Base-by-base conservation (phyloP, 1,140 invertebrate genomes). In the Penaeus vannamei region DNA sequence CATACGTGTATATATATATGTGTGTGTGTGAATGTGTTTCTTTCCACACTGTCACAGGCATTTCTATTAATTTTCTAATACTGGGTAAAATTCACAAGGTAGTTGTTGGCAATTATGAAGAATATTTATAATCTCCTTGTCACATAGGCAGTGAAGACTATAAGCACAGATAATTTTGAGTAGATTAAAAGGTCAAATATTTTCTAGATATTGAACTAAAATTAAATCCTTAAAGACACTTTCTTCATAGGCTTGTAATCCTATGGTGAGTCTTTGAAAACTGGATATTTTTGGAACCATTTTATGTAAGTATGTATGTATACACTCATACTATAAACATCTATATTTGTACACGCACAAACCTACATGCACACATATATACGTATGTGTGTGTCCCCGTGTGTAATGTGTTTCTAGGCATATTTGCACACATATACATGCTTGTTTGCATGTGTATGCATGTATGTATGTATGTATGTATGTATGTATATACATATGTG, bases 281-380 rank as follows among this genome's bases (percentile, higher is more conserved):
- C 5, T 36, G 36, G 20, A 5, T 72, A 17, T 32, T 7, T 14
- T 32, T 42, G 7, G 5, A 12, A 60, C 59, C 1, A n/a, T n/a
- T 61, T 22, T 59, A 36, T 2, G 5, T 36, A 5, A 36, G 5
- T 36, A 36, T 2, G 5, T 36, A 36, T 36, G 5, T 36, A 36
- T 36, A 79, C 76, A 79, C 76, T 29, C 76, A 79, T 36, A 79
- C 76, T 36, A n/a, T 36, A n/a, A 22, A n/a, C 32, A 36, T 36
- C 22, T 22, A 79, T 36, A 79, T 36, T 29, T 36, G 36, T 36
- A 79, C 76, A 79, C 76, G 36, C 76, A 79, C 76, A 79, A n/a
- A 79, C 76, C n/a, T 36, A 79, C 76, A 79, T 36, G 36, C 76
- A 79, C 76, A 79, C 76, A 17, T n/a, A 64, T 64, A 64, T n/a